Percentiles rank a stretch among this genome's conserved stretches.
Evolutionary conservation across 2,797 vertebrate species (phyloP).

Genomic region (Melanogrammus aeglefinus): DNA sequence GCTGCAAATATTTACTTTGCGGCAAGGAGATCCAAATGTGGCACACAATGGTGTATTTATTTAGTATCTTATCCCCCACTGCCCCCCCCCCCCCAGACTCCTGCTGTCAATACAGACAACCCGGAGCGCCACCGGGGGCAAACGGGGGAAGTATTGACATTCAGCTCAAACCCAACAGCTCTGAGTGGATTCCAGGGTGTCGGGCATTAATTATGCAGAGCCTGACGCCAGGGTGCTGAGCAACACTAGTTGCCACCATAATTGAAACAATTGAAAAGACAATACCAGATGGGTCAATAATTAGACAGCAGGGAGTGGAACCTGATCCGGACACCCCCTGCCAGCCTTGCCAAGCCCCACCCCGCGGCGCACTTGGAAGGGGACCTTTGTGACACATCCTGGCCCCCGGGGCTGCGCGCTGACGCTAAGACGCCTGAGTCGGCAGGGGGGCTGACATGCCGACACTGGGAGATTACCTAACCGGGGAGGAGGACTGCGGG

Average conservation of each 20-base stretch:
- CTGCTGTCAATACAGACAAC: constrained; percentile 70
- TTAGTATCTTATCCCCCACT: constrained; percentile 19
- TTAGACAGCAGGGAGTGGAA: constrained; percentile 75
- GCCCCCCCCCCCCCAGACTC: constrained; percentile 23
- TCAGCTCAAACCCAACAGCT: constrained; percentile 73
- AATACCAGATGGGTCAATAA: constrained; percentile 82
- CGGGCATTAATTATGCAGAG: constrained; percentile 77
- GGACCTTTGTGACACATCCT: constrained; percentile 58
- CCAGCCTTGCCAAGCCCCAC: constrained; percentile 53
- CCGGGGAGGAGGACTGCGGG: background rate
- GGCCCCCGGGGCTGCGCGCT: constrained; percentile 44
- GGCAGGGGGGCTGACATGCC: constrained; percentile 19
- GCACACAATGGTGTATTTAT: constrained; percentile 1
- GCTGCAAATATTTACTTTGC: constrained; percentile 61
- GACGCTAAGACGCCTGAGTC: constrained; percentile 30
- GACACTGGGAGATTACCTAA: constrained; percentile 17
- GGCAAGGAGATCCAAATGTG: constrained; percentile 31
- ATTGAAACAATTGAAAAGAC: constrained; percentile 84
- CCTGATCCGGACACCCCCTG: constrained; percentile 68
- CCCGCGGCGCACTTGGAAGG: constrained; percentile 39
- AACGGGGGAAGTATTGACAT: constrained; percentile 73
- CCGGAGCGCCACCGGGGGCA: constrained; percentile 61
- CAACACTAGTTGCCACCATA: constrained; percentile 79
- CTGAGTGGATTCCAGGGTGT: constrained; percentile 75
- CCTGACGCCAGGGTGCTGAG: constrained; percentile 73